Percentiles rank a stretch among this genome's conserved stretches.
These are phyloP conservation scores for Archegozetes longisetosus DNA, from an alignment of 1,140 invertebrate genomes.

Conservation along the genomic window DNA sequence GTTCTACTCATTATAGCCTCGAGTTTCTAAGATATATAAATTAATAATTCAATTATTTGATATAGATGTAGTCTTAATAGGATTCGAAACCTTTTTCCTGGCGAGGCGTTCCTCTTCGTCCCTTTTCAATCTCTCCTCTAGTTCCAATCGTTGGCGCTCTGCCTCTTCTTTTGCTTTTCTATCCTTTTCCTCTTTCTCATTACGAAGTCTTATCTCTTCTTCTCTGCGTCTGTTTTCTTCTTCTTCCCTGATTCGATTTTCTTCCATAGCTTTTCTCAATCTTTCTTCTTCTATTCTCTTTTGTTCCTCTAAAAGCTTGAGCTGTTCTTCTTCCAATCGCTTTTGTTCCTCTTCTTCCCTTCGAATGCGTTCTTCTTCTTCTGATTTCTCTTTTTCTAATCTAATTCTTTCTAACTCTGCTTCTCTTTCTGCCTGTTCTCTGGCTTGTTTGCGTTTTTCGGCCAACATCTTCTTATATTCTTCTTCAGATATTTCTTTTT, in stretches of 20 bases:
- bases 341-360: slow-evolving; percentile 2
- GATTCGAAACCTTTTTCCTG: slow-evolving; percentile 8
- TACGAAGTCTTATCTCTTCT: neutral
- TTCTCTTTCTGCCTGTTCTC: slow-evolving; percentile 11
- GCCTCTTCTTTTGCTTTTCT: slow-evolving; percentile 8
- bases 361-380: neutral
- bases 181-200: slow-evolving; percentile 9
- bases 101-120: slow-evolving; percentile 11
- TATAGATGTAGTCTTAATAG: neutral
- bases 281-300: neutral
- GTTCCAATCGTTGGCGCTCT: neutral
- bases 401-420: neutral
- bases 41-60: neutral
- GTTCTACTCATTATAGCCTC: slow-evolving; percentile 14
- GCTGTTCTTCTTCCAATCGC: slow-evolving; percentile 5
- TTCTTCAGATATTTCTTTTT: slow-evolving; percentile 2
- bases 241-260: slow-evolving; percentile 2
- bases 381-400: neutral
- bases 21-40: slow-evolving; percentile 1
- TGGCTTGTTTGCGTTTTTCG: slow-evolving; percentile 3
- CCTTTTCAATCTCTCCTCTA: slow-evolving; percentile 8
- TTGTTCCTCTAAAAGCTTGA: neutral
- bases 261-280: neutral
- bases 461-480: slow-evolving; percentile 8
- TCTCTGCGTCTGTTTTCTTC: neutral